Conservation (phyloP, 2,113 vertebrate genomes). For the Chunga burmeisteri region DNA sequence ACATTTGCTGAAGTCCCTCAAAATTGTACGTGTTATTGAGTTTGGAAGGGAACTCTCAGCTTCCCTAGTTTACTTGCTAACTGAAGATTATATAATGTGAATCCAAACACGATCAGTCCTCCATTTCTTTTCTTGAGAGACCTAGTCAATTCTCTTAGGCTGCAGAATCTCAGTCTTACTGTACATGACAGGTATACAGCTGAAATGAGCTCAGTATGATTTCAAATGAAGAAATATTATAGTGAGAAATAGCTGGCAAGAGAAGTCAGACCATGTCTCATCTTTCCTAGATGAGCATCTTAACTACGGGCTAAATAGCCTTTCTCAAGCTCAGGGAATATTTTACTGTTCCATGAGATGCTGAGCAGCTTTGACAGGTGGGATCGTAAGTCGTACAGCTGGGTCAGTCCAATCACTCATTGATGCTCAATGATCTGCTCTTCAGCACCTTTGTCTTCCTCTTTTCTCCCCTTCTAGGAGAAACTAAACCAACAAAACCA, state of each 20-base stretch:
- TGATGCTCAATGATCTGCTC: neutral
- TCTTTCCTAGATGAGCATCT: neutral
- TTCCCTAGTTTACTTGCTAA: neutral
- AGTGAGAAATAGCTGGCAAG: neutral
- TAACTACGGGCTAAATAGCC: neutral
- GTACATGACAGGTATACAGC: neutral
- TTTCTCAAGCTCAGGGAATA: neutral
- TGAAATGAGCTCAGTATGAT: neutral
- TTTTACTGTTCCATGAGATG: neutral
- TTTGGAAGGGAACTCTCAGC: neutral
- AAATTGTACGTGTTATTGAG: neutral
- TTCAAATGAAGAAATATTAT: neutral
- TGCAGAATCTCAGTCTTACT: neutral
- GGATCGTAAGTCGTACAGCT: neutral
- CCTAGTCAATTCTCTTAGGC: neutral
- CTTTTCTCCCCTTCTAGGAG: neutral
- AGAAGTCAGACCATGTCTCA: neutral
- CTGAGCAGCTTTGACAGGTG: neutral
- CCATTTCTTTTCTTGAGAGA: neutral
- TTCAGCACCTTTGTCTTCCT: neutral
- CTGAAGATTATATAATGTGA: neutral
- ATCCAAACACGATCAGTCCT: neutral
- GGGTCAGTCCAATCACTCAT: neutral
- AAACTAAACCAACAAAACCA: neutral
- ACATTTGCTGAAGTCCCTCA: neutral